Base-by-base conservation (phyloP, 2,888 invertebrate genomes). In the Tipula lateralis region DNA sequence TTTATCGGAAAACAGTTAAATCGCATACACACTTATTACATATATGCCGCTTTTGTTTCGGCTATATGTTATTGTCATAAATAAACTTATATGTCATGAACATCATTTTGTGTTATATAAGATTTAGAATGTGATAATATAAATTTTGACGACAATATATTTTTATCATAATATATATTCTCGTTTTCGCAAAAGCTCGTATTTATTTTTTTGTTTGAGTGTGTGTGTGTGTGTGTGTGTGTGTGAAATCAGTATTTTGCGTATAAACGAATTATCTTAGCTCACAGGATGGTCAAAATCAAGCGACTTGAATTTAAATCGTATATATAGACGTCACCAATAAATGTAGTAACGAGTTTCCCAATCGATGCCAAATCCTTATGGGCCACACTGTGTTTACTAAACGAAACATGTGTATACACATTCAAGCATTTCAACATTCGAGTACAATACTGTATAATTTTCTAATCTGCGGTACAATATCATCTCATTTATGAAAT, bases 1-100 rank as follows among this genome's bases (percentile, higher is more conserved):
- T 66, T 66, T 66, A 66, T 66, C 66, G 66, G 66, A 66, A 66
- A 66, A 66, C 66, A 9, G 66, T 66, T 66, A 66, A 66, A 66
- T 66, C 66, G 66, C 66, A 24, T 24, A 66, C 66, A 24, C 66
- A 12, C 39, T 6, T 39, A 39, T 32, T 32, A 32, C 2, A 2
- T 50, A 66, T 24, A 66, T 24, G 66, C 24, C 66, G 9, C 24
- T 66, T 66, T 66, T 32, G 3, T 24, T 66, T 24, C 66, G 24
- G 24, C 66, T 66, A 24, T 66, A 24, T 24, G 19, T 7, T 32
- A 66, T 24, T 66, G 66, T 12, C 66, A 66, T 66, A 66, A 66
- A 66, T 66, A 66, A 66, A 66, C 66, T 66, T 66, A n/a, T n/a
- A 66, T 66, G 66, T 66, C 66, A 24, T 9, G 66, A 66, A 66